Evolutionary conservation across 2,113 vertebrate species (phyloP).

Genomic region (Eurypyga helias): DNA sequence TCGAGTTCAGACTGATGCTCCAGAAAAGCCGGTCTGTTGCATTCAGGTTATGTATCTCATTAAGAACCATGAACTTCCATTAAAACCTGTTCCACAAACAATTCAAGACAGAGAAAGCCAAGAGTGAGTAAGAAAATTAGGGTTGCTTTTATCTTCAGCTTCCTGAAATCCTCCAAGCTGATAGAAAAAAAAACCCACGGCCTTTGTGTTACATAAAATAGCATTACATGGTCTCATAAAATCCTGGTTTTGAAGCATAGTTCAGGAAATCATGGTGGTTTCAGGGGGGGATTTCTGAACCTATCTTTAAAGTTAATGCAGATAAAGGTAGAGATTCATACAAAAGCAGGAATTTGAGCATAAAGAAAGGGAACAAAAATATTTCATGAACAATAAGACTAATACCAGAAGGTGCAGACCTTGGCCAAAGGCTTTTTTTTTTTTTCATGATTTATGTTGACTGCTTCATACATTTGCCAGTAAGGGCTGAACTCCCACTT

Average conservation of each 20-base stretch:
- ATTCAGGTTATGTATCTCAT: not conserved
- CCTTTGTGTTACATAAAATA: not conserved
- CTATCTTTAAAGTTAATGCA: not conserved
- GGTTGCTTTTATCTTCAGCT: not conserved
- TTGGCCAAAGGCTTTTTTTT: not conserved
- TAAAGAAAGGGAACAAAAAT: not conserved
- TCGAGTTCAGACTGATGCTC: not conserved
- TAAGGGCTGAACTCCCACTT: not conserved
- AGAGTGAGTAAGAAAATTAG: not conserved
- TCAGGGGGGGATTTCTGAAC: not conserved
- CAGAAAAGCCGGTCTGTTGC: not conserved
- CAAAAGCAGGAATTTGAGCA: not conserved
- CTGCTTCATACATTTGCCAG: not conserved
- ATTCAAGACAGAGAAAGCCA: not conserved
- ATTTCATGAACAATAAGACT: not conserved
- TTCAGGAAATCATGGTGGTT: not conserved
- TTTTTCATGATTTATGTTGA: not conserved
- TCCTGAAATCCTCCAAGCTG: not conserved
- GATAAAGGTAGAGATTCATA: not conserved
- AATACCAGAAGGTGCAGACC: not conserved
- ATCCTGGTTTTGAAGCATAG: not conserved
- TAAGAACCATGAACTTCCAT: not conserved
- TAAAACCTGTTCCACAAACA: constrained; percentile 18
- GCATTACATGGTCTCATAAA: not conserved
- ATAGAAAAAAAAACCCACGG: not conserved